These are phyloP conservation scores for Ennomos erosarius DNA, from an alignment of 2,888 invertebrate genomes.

Conservation along the genomic window DNA sequence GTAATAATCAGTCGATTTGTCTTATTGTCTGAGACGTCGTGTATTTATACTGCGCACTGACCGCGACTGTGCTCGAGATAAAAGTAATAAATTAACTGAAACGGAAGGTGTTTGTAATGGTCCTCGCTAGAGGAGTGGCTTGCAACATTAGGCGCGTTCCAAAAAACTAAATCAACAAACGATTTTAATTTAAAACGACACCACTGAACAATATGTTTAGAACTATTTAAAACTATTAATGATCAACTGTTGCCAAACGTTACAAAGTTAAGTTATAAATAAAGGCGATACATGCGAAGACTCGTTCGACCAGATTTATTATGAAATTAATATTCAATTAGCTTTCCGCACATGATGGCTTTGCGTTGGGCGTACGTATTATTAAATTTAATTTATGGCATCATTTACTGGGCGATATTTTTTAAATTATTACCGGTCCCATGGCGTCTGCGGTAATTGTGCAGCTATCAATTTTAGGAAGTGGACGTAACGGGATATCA, in stretches of 20 bases:
- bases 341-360: constrained; percentile 84
- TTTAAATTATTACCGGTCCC: constrained; percentile 78
- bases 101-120: constrained; percentile 80
- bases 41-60: constrained; percentile 76
- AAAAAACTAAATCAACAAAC: constrained; percentile 35
- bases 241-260: constrained; percentile 53
- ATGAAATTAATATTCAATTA: constrained; percentile 85
- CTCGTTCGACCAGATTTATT: constrained; percentile 80
- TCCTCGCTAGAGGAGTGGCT: constrained; percentile 72
- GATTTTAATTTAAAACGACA: constrained; percentile 36
- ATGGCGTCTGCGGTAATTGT: constrained; percentile 71
- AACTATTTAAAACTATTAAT: constrained; percentile 53
- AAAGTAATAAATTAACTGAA: constrained; percentile 81
- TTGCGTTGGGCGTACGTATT: constrained; percentile 80
- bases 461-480: constrained; percentile 62
- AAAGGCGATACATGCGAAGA: constrained; percentile 61
- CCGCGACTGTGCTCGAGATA: constrained; percentile 81
- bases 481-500: constrained; percentile 45
- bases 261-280: constrained; percentile 75
- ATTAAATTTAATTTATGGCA: constrained; percentile 84
- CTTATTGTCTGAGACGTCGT: constrained; percentile 81
- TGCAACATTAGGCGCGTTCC: constrained; percentile 55
- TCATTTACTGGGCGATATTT: constrained; percentile 82
- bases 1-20: constrained; percentile 84
- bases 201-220: constrained; percentile 49